phyloP scores from a whole-genome alignment of 1,140 invertebrate species.

The Nymphalis io region DNA sequence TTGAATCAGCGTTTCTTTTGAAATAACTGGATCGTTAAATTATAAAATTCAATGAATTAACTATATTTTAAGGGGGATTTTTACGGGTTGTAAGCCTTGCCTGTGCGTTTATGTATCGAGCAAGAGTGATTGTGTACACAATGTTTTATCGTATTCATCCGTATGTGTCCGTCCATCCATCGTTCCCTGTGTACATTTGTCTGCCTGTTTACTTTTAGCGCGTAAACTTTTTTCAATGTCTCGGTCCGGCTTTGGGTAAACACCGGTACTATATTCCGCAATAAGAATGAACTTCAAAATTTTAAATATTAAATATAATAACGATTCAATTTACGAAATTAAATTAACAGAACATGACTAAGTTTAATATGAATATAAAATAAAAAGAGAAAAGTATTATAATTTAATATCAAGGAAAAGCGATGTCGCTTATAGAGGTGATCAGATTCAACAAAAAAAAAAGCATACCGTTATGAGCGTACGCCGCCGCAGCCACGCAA shows the following conservation, averaged over 20 bases:
- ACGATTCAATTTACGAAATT: not conserved
- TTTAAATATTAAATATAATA: not conserved
- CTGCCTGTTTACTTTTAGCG: constrained; percentile 28
- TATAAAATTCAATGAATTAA: constrained; percentile 39
- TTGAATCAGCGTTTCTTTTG: constrained; percentile 65
- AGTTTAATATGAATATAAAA: not conserved
- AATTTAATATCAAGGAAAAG: not conserved
- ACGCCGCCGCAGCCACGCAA: constrained; percentile 40
- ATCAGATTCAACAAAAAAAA: constrained; percentile 43
- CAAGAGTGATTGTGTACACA: constrained; percentile 21
- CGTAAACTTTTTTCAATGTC: constrained; percentile 16
- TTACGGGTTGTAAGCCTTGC: constrained; percentile 13
- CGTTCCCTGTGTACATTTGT: constrained; percentile 27
- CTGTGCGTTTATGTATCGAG: constrained; percentile 20
- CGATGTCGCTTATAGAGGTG: constrained; percentile 28
- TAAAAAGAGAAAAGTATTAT: not conserved
- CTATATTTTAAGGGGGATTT: constrained; percentile 30
- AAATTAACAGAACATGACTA: not conserved
- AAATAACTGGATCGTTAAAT: constrained; percentile 44
- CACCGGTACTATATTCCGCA: not conserved
- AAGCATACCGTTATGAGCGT: constrained; percentile 37
- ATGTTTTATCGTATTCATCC: constrained; percentile 29
- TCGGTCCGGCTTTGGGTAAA: not conserved
- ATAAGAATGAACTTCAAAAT: too few species aligned
- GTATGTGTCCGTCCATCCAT: constrained; percentile 24